These are phyloP conservation scores for Apis dorsata DNA, from an alignment of 1,140 invertebrate species.

Conservation along the genomic window DNA sequence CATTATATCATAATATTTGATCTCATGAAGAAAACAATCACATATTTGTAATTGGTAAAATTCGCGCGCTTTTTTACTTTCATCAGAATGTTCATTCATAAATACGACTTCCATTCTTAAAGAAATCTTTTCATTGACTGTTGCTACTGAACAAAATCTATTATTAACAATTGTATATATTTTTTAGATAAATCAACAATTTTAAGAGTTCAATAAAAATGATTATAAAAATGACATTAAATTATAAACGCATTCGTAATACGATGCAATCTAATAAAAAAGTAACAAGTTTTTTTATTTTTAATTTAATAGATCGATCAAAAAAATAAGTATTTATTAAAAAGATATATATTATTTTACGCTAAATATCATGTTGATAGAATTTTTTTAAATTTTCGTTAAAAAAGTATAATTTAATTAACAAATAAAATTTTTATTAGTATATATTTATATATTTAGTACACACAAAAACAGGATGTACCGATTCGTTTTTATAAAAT, in stretches of 20 bases:
- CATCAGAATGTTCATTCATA: conserved; percentile 34
- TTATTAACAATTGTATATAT: no score
- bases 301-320: neutral
- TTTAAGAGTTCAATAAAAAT: neutral
- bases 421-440: conserved; percentile 22
- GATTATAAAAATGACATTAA: neutral
- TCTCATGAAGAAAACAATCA: neutral
- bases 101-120: conserved; percentile 3
- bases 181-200: neutral
- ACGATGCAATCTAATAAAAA: neutral
- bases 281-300: neutral
- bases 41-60: conserved; percentile 26
- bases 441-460: neutral
- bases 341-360: neutral
- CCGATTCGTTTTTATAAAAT: neutral
- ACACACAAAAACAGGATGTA: neutral
- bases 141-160: neutral
- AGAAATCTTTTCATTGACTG: neutral
- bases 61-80: conserved; percentile 38
- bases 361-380: neutral
- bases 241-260: neutral
- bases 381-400: neutral
- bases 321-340: neutral
- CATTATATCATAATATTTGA: neutral
- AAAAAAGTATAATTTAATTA: neutral